Percentiles rank a stretch among this genome's conserved stretches.
Conservation (phyloP, 2,113 vertebrate genomes). For the Bettongia penicillata region DNA sequence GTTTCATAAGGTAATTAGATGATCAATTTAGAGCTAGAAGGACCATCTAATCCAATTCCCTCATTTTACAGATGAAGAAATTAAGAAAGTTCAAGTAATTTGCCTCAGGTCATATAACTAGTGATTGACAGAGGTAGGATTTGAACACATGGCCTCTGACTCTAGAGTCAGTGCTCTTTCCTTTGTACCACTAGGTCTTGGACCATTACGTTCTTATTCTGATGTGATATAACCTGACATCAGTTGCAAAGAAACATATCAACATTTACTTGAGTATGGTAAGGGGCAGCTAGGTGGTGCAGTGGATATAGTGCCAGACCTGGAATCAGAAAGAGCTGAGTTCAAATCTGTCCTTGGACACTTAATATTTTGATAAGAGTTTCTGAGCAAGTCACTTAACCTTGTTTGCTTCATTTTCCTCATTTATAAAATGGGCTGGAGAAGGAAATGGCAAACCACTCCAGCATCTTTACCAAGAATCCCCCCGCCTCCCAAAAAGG, state of each 20-base stretch:
- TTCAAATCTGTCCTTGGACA: neutral
- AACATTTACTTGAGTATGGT: neutral
- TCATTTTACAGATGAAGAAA: neutral
- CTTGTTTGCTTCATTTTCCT: neutral
- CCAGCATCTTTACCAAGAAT: neutral
- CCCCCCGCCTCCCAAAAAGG: too few species aligned
- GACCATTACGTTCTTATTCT: neutral
- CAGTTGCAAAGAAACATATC: neutral
- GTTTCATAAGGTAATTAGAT: neutral
- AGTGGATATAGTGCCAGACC: neutral
- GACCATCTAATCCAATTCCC: neutral
- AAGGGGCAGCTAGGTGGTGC: neutral
- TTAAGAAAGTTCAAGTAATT: neutral
- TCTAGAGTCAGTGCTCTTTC: neutral
- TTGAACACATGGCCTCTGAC: neutral
- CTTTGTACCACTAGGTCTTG: neutral
- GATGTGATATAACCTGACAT: neutral
- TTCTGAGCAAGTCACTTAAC: neutral
- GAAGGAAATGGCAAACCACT: neutral
- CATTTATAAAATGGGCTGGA: neutral
- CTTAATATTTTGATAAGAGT: too few species aligned
- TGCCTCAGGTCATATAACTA: neutral
- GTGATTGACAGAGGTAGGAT: neutral
- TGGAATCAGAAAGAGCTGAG: neutral
- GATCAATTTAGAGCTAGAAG: neutral